Evolutionary conservation across 2,113 vertebrate genomes (phyloP), one percentile per base, ranked within the genome.

Genomic region (Cyanoramphus novaezelandiae): DNA sequence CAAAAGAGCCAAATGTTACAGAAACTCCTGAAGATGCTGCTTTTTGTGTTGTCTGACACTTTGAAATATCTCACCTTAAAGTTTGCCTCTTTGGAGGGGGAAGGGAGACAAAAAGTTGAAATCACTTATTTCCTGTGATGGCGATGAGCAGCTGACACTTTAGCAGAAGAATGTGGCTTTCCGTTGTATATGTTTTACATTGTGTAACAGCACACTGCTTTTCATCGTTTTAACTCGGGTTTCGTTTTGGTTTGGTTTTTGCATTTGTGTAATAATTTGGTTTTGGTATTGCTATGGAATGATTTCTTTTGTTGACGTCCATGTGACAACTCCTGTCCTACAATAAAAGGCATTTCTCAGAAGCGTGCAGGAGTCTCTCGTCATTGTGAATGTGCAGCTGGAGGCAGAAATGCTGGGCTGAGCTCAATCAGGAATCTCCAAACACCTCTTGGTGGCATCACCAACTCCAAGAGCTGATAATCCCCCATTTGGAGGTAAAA

Each of bases 281-380:
- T 79, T 93, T 91, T 82, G 37, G 39, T 80, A 86, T 75, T 72
- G 75, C 81, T 79, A 6, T 52, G 57, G 60, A 92, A 86, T 41
- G 16, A 31, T 69, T 80, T 81, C 65, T 65, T 79, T 64, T 80
- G 84, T 95, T 81, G 81, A 64, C 0, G 0, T 95, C 92, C 82
- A 53, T 0, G 0, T 75, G 88, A 79, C 71, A 62, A 5, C 63
- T 76, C 47, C 67, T 86, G 90, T 86, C 27, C 5, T 90, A 91
- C 84, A 97, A 92, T 94, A 97, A 96, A 97, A 82, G 31, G 35
- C 17, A 5, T 92, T 97, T 92, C 95, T 94, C 65, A 94, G 59
- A 93, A 79, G 62, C 1, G 2, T 82, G 52, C 63, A 7, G 27
- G 31, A 44, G 47, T 67, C 47, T 94, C 31, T 88, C 7, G 0